Percentiles rank a stretch among this genome's conserved stretches.
Evolutionary conservation across 2,113 vertebrate genomes (phyloP).

Genomic region (Oryctolagus cuniculus): DNA sequence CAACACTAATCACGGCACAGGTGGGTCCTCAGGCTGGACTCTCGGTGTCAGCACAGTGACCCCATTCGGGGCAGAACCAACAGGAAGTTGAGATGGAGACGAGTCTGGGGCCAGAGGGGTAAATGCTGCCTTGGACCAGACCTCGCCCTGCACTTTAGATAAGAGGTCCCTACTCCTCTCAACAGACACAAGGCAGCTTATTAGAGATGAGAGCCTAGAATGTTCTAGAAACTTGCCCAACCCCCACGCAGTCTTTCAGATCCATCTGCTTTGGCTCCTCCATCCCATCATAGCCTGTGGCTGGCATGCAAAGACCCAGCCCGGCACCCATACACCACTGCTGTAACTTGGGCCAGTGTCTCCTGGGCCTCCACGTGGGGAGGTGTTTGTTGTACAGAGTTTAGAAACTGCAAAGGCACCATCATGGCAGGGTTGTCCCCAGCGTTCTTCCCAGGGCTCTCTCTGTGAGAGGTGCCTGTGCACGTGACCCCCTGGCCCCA

Average conservation of each 20-base stretch:
- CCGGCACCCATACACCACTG: fast-evolving
- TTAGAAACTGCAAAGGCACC: fast-evolving
- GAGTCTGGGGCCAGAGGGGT: fast-evolving
- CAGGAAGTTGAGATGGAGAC: fast-evolving
- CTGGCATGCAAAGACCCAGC: too few relatives aligned
- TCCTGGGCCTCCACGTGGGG: not conserved
- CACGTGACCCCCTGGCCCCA: fast-evolving
- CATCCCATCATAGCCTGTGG: not conserved
- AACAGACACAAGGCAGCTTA: not conserved
- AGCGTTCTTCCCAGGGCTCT: fast-evolving
- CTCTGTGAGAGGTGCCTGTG: not conserved
- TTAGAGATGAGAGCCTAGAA: not conserved
- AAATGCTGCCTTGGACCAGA: fast-evolving
- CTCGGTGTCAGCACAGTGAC: not conserved
- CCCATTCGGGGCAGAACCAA: fast-evolving
- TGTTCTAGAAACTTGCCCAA: not conserved
- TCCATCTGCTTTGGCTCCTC: not conserved
- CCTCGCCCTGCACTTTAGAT: not conserved
- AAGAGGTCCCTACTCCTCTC: too few relatives aligned
- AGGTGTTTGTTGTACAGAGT: too few relatives aligned
- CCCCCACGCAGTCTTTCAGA: not conserved
- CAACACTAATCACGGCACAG: too few relatives aligned
- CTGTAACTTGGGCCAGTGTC: too few relatives aligned
- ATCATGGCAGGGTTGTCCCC: fast-evolving
- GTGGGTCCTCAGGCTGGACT: not conserved